Evolutionary conservation across 2,797 vertebrate genomes (phyloP), one percentile per base, ranked within the genome.

Genomic region (Distichodus sexfasciatus): DNA sequence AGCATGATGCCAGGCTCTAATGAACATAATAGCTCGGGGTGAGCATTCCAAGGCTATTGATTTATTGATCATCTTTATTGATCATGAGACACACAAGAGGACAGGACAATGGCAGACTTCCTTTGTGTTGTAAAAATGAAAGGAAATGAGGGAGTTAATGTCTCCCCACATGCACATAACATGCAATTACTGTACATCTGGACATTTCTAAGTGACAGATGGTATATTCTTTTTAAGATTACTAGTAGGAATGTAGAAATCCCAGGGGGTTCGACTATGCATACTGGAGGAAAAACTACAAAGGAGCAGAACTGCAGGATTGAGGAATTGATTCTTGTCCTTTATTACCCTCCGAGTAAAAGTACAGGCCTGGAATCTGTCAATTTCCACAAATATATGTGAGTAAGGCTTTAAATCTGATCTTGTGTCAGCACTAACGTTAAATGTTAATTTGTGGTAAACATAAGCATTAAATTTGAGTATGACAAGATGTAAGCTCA

Each of bases 101-200:
- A 11, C 48, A 23, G 24, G 48, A 63, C 41, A 48, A 55, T 28
- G 59, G 31, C 15, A 1, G 15, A 28, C 36, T 50, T 53, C 54
- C 36, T 60, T 53, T 72, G 62, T 72, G 62, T 53, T 48, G 35
- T 66, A 44, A 62, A 72, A 59, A 51, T 36, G 62, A 59, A 59
- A 41, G 62, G 62, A 35, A 23, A 40, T 14, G 29, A 66, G 65
- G 2, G 4, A 28, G 12, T 71, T 23, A 70, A 38, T 17, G 44
- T 24, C 58, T 23, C 11, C 19, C 46, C 35, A 41, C 14, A 21
- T 40, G 23, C 43, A 38, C 59, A 11, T 46, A 47, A 40, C 24
- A 58, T 40, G 54, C 66, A 68, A n/a, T n/a, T n/a, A n/a, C n/a
- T 65, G 64, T 50, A 58, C 12, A 38, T 55, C 40, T 29, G 48